phyloP scores from a whole-genome alignment of 2,113 vertebrate genomes.

The Steatornis caripensis region DNA sequence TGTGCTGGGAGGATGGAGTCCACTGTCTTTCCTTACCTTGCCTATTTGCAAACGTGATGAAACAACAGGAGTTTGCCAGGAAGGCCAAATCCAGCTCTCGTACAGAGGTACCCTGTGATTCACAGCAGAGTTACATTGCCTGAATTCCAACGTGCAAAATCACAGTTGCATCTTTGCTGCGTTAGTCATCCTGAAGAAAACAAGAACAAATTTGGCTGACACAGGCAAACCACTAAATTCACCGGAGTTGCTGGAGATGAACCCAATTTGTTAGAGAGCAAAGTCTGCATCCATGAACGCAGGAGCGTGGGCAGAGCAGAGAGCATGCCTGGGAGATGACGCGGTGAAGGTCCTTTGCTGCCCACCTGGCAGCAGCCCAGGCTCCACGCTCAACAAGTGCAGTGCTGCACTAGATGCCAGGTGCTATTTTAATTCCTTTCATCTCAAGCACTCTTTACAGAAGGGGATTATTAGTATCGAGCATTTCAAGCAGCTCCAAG shows the following conservation, averaged over 20 bases:
- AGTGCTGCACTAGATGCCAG: not conserved
- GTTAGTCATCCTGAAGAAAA: conserved; percentile 32
- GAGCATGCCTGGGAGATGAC: not conserved
- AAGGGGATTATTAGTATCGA: conserved; percentile 19
- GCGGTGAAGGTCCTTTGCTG: not conserved
- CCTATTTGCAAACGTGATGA: not conserved
- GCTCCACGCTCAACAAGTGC: not conserved
- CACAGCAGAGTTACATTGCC: not conserved
- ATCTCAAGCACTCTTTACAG: conserved; percentile 28
- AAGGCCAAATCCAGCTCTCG: not conserved
- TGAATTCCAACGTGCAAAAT: conserved; percentile 23
- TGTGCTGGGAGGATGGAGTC: not conserved
- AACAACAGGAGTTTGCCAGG: not conserved
- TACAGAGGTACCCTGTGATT: not conserved
- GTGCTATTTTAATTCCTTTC: conserved; percentile 48
- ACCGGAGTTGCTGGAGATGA: not conserved
- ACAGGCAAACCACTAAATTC: not conserved
- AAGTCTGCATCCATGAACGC: not conserved
- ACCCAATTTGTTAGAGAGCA: not conserved
- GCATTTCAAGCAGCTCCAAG: not conserved
- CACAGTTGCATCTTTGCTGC: not conserved
- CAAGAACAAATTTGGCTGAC: conserved; percentile 16
- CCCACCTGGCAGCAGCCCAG: not conserved
- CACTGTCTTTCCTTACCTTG: not conserved
- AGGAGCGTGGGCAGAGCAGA: not conserved